phyloP scores from a whole-genome alignment of 2,113 vertebrate species.

The Zosterops borbonicus region DNA sequence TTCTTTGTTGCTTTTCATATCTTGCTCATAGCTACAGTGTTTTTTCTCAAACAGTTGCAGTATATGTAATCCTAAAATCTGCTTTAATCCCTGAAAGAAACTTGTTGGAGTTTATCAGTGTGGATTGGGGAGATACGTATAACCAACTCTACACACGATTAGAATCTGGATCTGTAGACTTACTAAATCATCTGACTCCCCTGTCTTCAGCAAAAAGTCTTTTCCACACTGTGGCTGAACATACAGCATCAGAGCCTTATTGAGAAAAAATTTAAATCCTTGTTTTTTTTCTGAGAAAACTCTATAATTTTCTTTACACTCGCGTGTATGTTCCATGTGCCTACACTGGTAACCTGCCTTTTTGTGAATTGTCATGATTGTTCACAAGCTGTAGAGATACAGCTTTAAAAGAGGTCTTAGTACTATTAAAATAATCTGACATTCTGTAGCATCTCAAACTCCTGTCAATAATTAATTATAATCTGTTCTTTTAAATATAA shows the following conservation, averaged over 20 bases:
- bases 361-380: not conserved
- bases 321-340: not conserved
- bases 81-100: not conserved
- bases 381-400: not conserved
- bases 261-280: not conserved
- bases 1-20: not conserved
- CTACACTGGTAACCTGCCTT: not conserved
- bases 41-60: not conserved
- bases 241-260: not conserved
- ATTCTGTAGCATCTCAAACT: not conserved
- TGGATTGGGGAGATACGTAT: not conserved
- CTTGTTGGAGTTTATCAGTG: not conserved
- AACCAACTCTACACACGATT: not conserved
- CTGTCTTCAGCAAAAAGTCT: not conserved
- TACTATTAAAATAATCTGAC: not conserved
- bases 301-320: not conserved
- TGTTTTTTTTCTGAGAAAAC: not conserved
- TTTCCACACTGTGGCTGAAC: not conserved
- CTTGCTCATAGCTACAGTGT: not conserved
- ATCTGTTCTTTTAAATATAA: not conserved
- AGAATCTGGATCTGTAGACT: not conserved
- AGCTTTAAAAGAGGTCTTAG: not conserved
- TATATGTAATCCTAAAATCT: slow-evolving; percentile 4
- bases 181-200: not conserved
- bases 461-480: not conserved